A percentile compares a stretch with the other conserved stretches of the same genome.
Conservation (phyloP, 2,113 vertebrate species). For the Prietella phreatophila region DNA sequence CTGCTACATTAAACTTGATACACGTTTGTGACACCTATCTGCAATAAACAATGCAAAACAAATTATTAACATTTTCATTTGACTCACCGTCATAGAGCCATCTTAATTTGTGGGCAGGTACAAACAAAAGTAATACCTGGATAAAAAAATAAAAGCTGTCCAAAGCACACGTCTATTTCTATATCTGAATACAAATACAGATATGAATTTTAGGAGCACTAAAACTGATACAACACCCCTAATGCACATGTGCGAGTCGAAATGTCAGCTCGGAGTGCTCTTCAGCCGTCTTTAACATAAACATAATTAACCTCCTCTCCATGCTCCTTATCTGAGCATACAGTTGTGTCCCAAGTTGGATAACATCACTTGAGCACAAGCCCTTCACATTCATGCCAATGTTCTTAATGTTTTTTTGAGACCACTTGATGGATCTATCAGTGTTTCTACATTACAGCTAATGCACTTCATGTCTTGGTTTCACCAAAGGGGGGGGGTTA, state of each 20-base stretch:
- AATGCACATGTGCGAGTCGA: neutral
- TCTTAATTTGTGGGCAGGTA: neutral
- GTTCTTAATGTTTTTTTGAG: constrained; percentile 22
- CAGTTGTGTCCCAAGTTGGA: constrained; percentile 37
- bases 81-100: neutral
- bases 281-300: constrained; percentile 14
- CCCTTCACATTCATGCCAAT: constrained; percentile 15
- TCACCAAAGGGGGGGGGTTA: neutral
- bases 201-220: neutral
- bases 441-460: neutral
- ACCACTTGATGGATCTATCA: neutral
- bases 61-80: neutral
- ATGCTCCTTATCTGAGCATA: constrained; percentile 31
- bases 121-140: neutral
- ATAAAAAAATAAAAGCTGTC: neutral
- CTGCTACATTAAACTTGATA: neutral
- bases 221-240: neutral
- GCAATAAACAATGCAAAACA: neutral
- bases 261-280: constrained; percentile 3
- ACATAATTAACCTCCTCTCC: constrained; percentile 38
- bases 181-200: neutral
- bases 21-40: neutral
- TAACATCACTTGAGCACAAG: constrained; percentile 19
- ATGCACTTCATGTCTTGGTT: neutral
- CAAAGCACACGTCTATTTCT: neutral